A percentile compares a stretch with the other conserved stretches of the same genome.
Conservation (phyloP, 2,797 vertebrate species). For the Cryptoblepharus egeriae region DNA sequence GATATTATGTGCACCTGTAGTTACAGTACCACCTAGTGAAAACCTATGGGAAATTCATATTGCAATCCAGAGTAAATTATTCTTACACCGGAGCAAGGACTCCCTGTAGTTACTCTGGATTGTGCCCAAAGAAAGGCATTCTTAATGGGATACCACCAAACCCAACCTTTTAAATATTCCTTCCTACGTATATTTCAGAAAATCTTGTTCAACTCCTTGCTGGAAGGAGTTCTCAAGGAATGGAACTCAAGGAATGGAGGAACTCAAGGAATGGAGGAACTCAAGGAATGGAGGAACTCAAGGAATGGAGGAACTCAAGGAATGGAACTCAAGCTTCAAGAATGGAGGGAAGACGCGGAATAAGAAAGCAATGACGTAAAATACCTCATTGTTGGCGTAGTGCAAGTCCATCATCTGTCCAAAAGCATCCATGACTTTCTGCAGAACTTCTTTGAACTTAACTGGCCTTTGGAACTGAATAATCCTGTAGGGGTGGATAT, state of each 20-base stretch:
- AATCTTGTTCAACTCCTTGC: neutral
- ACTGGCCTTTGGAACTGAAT: slow-evolving; percentile 90
- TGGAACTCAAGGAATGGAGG: no score
- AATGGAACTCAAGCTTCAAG: neutral
- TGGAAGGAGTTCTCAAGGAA: no score
- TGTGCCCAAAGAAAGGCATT: neutral
- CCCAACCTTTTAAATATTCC: neutral
- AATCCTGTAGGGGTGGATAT: slow-evolving; percentile 79
- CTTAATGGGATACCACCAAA: neutral
- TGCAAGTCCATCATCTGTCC: slow-evolving; percentile 93
- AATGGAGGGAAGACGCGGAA: neutral
- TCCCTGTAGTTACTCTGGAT: no score
- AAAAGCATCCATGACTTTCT: slow-evolving; percentile 92
- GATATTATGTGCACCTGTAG: no score
- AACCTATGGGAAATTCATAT: no score
- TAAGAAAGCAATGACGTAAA: neutral
- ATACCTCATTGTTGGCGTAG: slow-evolving; percentile 89
- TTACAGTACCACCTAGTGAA: no score
- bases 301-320: no score
- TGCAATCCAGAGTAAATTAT: no score
- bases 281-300: no score
- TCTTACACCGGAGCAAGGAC: no score
- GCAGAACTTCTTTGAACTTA: slow-evolving; percentile 88
- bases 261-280: no score
- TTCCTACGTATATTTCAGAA: neutral